Evolutionary conservation across 2,113 vertebrate genomes (phyloP), one percentile per base, ranked within the genome.

Genomic region (Paramormyrops kingsleyae): DNA sequence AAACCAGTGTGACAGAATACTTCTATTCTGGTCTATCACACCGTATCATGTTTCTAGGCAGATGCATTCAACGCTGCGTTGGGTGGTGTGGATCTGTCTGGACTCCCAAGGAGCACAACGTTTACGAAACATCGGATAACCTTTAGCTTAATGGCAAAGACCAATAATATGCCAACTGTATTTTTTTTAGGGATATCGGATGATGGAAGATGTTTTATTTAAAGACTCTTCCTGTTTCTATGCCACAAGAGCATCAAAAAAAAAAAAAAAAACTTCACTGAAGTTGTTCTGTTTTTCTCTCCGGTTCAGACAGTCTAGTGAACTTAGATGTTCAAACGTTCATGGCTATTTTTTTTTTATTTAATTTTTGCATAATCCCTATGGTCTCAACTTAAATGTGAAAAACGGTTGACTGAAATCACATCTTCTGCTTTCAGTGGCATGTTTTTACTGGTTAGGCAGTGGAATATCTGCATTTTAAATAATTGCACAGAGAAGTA

Each of bases 91-190:
- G 35, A 88, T 66, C 35, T 44, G 44, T 44, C n/a, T 27, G 90
- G 85, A 89, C 83, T 53, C 74, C 91, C 50, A 85, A 85, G 74
- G 86, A 85, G 88, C 91, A 90, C 91, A 87, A 53, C 90, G 90
- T 90, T 91, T 62, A 88, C 91, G 92, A 90, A 90, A 89, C 53
- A 24, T 91, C 56, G 90, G 90, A 92, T 94, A 90, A 92, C 93
- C 92, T 93, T 93, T 92, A 62, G 89, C 92, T 90, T 92, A 92
- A 91, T 91, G 91, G 88, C 89, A 39, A 87, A 90, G 88, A 80
- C 74, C 27, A 83, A 53, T 92, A 50, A 56, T 74, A 87, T 88
- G 88, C 88, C 89, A 39, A 47, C 77, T 90, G 90, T 49, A 77
- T 85, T 42, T 80, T 77, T 74, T 80, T 80, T 17, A 5, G 31